phyloP scores from a whole-genome alignment of 1,140 invertebrate species.

The Matsumurasca onukii region DNA sequence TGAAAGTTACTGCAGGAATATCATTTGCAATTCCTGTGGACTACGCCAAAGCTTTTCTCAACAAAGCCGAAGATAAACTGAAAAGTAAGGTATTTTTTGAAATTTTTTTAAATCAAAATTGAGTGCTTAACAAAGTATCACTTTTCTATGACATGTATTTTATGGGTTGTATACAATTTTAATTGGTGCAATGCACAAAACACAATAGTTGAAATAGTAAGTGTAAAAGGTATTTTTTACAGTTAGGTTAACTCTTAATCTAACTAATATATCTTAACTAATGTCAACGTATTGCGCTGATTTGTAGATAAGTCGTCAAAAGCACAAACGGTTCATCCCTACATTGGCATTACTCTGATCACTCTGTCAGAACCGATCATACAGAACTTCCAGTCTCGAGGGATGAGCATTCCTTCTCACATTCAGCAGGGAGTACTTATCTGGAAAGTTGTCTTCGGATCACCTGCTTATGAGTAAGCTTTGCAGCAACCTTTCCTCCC shows the following conservation, averaged over 20 bases:
- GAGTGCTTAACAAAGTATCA: too few relatives aligned
- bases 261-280: too few relatives aligned
- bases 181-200: too few relatives aligned
- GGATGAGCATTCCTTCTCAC: conserved; percentile 27
- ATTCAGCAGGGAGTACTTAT: conserved; percentile 68
- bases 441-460: conserved; percentile 81
- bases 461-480: conserved; percentile 79
- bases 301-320: conserved; percentile 36
- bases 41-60: conserved; percentile 84
- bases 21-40: conserved; percentile 96
- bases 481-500: too few relatives aligned
- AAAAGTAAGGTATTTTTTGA: conserved; percentile 47
- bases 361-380: conserved; percentile 77
- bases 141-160: too few relatives aligned
- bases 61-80: conserved; percentile 54
- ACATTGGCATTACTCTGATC: conserved; percentile 87
- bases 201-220: too few relatives aligned
- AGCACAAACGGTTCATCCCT: conserved; percentile 47
- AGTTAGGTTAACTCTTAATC: too few relatives aligned
- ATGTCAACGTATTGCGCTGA: too few relatives aligned
- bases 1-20: conserved; percentile 89
- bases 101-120: too few relatives aligned
- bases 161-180: too few relatives aligned
- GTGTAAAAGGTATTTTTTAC: too few relatives aligned
- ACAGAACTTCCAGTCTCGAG: conserved; percentile 56